phyloP scores from a whole-genome alignment of 2,797 vertebrate genomes.

The Hozukius guyotensis region DNA sequence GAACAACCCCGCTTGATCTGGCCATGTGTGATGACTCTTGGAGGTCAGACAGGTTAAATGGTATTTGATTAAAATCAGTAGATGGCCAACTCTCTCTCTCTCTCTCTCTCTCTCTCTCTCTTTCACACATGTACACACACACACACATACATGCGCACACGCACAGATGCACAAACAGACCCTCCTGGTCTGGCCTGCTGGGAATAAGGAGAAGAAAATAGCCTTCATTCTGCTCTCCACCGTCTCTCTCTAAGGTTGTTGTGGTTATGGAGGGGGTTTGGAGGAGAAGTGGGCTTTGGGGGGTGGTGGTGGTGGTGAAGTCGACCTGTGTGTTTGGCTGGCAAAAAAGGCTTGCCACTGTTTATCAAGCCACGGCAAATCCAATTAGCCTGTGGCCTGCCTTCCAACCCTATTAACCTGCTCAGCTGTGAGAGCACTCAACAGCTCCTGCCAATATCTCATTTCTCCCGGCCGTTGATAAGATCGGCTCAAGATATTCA shows the following conservation, averaged over 20 bases:
- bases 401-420: conserved; percentile 97
- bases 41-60: conserved; percentile 87
- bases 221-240: conserved; percentile 72
- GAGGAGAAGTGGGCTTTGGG: conserved; percentile 37
- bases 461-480: conserved; percentile 94
- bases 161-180: conserved; percentile 54
- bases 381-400: conserved; percentile 97
- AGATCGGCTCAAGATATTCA: conserved; percentile 96
- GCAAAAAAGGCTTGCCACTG: conserved; percentile 87
- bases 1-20: conserved; percentile 77
- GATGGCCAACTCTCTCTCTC: conserved; percentile 82
- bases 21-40: conserved; percentile 81
- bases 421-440: conserved; percentile 93
- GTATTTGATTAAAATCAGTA: conserved; percentile 91
- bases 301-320: conserved; percentile 22
- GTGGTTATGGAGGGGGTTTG: conserved; percentile 61
- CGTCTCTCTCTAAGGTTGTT: conserved; percentile 64
- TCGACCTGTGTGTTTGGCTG: conserved; percentile 80
- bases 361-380: conserved; percentile 97
- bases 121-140: conserved; percentile 48
- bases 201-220: conserved; percentile 83
- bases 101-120: conserved; percentile 22
- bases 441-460: conserved; percentile 97
- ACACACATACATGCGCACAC: conserved; percentile 24
- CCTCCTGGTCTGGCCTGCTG: conserved; percentile 66